Percentiles rank a stretch among this genome's conserved stretches.
These are phyloP conservation scores for Microcebus griseorufus DNA, from an alignment of 2,113 vertebrate species.

Conservation along the genomic window DNA sequence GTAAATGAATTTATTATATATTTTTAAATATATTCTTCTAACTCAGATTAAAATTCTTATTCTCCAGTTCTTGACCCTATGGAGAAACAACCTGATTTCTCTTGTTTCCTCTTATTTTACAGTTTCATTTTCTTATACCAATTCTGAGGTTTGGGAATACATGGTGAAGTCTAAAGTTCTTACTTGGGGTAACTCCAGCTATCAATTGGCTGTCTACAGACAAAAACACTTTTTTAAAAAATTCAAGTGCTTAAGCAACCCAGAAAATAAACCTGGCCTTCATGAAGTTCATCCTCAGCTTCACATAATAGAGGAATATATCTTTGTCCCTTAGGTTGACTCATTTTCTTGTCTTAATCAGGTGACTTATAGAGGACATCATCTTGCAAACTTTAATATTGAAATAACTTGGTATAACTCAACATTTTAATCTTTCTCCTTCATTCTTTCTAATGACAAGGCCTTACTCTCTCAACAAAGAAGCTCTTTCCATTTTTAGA, in stretches of 20 bases:
- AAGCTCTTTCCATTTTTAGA: not conserved
- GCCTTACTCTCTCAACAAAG: not conserved
- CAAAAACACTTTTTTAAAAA: not conserved
- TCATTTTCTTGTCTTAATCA: not conserved
- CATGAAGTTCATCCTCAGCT: not conserved
- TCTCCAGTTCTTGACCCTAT: not conserved
- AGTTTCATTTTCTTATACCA: not conserved
- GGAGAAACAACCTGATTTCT: constrained; percentile 1
- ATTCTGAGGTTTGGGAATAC: not conserved
- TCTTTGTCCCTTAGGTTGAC: not conserved
- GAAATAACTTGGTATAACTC: not conserved
- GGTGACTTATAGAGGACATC: not conserved
- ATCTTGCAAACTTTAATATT: not conserved
- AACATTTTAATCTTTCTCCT: not conserved
- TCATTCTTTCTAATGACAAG: not conserved
- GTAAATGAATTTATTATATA: not conserved
- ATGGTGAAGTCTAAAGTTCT: constrained; percentile 35
- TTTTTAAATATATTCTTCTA: constrained; percentile 5
- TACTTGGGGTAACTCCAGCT: not conserved
- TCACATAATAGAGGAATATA: not conserved
- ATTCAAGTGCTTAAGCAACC: not conserved
- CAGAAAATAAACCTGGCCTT: constrained; percentile 42
- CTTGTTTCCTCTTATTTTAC: not conserved
- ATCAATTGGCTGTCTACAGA: not conserved
- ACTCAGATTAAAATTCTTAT: constrained; percentile 16